A percentile compares a stretch with the other conserved stretches of the same genome.
phyloP scores from a whole-genome alignment of 2,888 invertebrate genomes.

The Netelia fuscicornis region DNA sequence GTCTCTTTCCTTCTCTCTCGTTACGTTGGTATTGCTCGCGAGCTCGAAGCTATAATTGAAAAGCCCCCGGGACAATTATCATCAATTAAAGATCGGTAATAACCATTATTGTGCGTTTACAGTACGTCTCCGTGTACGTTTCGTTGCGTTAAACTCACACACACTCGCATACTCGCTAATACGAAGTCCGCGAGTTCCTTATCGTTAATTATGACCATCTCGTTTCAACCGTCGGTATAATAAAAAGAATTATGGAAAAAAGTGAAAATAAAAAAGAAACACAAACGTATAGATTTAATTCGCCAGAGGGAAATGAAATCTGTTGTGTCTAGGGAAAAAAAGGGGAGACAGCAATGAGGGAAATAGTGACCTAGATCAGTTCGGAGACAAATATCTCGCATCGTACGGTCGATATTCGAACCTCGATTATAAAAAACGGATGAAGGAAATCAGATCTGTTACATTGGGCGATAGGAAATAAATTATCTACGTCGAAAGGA shows the following conservation, averaged over 20 bases:
- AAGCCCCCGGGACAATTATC: conserved; percentile 50
- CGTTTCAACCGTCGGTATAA: not conserved
- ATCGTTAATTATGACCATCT: conserved; percentile 27
- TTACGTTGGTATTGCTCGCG: not conserved
- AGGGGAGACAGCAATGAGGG: not conserved
- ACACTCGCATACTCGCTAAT: conserved; percentile 6
- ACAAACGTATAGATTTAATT: not conserved
- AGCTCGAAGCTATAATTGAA: conserved; percentile 59
- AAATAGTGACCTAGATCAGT: conserved; percentile 32
- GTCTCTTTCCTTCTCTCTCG: conserved; percentile 15
- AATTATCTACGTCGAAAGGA: too few species aligned
- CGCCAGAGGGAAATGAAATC: not conserved
- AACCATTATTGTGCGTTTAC: not conserved
- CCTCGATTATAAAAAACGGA: too few species aligned
- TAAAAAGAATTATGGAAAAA: not conserved
- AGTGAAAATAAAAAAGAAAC: not conserved
- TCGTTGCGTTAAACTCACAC: not conserved
- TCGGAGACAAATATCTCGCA: not conserved
- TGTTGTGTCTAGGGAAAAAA: not conserved
- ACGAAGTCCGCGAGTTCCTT: conserved; percentile 16
- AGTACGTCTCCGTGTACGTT: not conserved
- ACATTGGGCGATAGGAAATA: too few species aligned
- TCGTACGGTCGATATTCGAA: too few species aligned
- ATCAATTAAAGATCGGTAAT: conserved; percentile 48
- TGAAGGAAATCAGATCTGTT: too few species aligned